These are phyloP conservation scores for Maccullochella peelii DNA, from an alignment of 2,113 vertebrate species.

Conservation along the genomic window DNA sequence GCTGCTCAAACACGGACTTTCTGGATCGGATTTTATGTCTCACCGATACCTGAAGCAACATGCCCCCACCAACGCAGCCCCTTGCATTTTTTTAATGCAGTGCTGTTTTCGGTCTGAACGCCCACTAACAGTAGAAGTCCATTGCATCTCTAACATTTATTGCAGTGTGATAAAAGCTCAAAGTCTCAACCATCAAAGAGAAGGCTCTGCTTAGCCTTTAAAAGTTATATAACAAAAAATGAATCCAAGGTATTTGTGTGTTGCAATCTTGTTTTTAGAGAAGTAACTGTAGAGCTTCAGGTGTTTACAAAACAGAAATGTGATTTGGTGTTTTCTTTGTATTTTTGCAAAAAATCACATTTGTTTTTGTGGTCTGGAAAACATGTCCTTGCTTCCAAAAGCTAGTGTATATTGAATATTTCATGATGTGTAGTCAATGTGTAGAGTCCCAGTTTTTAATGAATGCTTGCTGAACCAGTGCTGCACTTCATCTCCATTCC, in stretches of 20 bases:
- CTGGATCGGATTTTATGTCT: neutral
- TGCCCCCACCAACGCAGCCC: neutral
- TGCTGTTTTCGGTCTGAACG: neutral
- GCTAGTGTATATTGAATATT: constrained; percentile 67
- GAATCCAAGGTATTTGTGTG: neutral
- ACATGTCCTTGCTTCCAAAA: constrained; percentile 43
- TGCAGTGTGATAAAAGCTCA: neutral
- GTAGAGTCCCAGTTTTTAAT: constrained; percentile 65
- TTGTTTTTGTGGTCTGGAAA: constrained; percentile 35
- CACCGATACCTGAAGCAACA: neutral
- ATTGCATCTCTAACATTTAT: neutral
- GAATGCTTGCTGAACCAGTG: constrained; percentile 53
- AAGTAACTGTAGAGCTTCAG: neutral
- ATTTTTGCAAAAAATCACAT: constrained; percentile 26
- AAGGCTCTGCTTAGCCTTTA: neutral
- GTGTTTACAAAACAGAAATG: constrained; percentile 1
- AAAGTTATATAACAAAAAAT: neutral
- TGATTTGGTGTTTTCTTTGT: neutral
- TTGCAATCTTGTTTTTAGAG: neutral
- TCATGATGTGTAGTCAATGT: constrained; percentile 60
- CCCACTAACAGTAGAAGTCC: neutral
- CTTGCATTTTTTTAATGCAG: neutral
- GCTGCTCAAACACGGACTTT: neutral
- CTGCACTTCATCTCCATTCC: constrained; percentile 57
- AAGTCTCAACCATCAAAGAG: neutral